Conservation (phyloP, 1,140 invertebrate species). For the Thereuonema tuberculata region DNA sequence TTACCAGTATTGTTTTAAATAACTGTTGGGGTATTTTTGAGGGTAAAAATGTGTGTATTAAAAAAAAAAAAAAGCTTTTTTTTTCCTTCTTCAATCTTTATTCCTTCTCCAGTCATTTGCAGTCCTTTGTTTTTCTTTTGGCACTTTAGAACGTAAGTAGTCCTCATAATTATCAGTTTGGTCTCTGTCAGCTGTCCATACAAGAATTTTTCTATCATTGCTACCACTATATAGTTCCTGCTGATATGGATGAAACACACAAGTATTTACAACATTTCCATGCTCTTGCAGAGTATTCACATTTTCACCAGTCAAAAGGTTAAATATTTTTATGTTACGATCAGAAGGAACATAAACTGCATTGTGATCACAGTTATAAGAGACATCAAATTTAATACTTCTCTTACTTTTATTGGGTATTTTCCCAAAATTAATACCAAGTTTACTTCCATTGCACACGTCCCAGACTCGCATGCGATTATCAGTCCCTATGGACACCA, state of each 20-base stretch:
- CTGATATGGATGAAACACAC: constrained; percentile 29
- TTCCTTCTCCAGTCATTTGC: too few relatives aligned
- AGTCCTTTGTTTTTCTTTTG: too few relatives aligned
- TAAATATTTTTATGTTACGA: constrained; percentile 26
- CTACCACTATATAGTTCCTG: constrained; percentile 37
- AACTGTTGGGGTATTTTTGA: too few relatives aligned
- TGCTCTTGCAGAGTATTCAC: constrained; percentile 33
- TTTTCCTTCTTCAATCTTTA: too few relatives aligned
- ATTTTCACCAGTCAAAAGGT: constrained; percentile 28
- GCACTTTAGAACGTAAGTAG: background rate
- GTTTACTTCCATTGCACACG: constrained; percentile 31
- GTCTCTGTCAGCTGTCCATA: constrained; percentile 31
- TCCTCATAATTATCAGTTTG: background rate
- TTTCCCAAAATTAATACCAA: constrained; percentile 34
- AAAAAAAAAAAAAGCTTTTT: too few relatives aligned
- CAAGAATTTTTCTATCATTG: constrained; percentile 36
- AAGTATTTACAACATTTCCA: constrained; percentile 36
- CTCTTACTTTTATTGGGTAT: constrained; percentile 30
- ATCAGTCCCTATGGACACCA: constrained; percentile 38
- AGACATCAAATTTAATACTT: constrained; percentile 29
- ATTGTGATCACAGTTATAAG: constrained; percentile 22
- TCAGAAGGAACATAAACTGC: constrained; percentile 34
- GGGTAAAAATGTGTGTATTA: too few relatives aligned
- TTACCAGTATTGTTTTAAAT: too few relatives aligned
- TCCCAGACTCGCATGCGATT: constrained; percentile 35